A percentile compares a stretch with the other conserved stretches of the same genome.
Conservation (phyloP, 2,113 vertebrate genomes). For the Rana temporaria region DNA sequence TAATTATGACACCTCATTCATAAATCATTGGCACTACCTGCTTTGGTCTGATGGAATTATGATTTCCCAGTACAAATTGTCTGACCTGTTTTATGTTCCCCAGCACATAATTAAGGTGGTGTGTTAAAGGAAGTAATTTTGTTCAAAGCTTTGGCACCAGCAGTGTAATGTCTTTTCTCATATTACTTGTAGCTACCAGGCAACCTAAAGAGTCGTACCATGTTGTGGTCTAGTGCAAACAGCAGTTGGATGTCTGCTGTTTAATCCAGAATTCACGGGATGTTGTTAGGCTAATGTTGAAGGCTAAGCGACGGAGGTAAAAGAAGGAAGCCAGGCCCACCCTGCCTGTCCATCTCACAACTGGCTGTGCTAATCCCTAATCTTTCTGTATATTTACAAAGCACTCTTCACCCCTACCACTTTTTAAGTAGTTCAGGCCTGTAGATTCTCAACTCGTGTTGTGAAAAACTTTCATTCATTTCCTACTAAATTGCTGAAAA, state of each 20-base stretch:
- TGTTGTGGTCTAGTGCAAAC: slow-evolving; percentile 70
- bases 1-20: slow-evolving; percentile 89
- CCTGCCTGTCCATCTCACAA: slow-evolving; percentile 40
- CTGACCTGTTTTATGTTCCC: slow-evolving; percentile 89
- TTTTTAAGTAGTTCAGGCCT: slow-evolving; percentile 8
- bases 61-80: slow-evolving; percentile 94
- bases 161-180: slow-evolving; percentile 79
- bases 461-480: slow-evolving; percentile 31
- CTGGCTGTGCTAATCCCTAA: slow-evolving; percentile 24
- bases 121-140: slow-evolving; percentile 93
- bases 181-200: slow-evolving; percentile 81
- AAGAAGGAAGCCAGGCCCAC: slow-evolving; percentile 24
- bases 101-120: slow-evolving; percentile 92
- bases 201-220: slow-evolving; percentile 70
- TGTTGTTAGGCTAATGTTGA: slow-evolving; percentile 29
- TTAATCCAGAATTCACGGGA: slow-evolving; percentile 60
- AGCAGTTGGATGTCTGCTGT: slow-evolving; percentile 59
- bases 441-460: slow-evolving; percentile 15
- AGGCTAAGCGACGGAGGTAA: slow-evolving; percentile 43
- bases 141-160: slow-evolving; percentile 89
- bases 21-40: slow-evolving; percentile 91
- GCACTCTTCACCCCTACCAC: slow-evolving; percentile 6
- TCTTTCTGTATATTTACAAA: slow-evolving; percentile 42
- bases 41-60: slow-evolving; percentile 90
- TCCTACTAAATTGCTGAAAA: background rate